Base-by-base conservation (phyloP, 1,140 invertebrate species). In the Chironomus striatipennis region DNA sequence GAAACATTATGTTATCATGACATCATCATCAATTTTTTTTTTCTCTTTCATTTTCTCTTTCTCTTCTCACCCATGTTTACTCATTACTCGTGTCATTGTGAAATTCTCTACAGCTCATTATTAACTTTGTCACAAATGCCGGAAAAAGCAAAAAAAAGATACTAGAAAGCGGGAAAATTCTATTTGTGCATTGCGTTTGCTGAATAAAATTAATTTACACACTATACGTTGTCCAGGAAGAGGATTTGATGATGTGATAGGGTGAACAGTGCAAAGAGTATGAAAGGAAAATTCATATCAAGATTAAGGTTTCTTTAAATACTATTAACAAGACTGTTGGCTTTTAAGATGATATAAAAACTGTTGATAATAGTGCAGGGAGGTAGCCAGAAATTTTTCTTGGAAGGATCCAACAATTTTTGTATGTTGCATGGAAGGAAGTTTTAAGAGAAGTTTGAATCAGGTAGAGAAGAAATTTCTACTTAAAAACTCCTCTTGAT, bases 91-190 rank as follows among this genome's bases (percentile, higher is more conserved):
- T 70, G 17, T 70, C 65, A 70, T 8, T 70, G 17, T 67, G 64
- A 21, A 18, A 70, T 70, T 70, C 10, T 70, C 65, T 21, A 70
- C 65, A 70, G 65, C 65, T 70, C 65, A 70, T 70, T 70, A 70
- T 70, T 70, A 70, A 70, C 65, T 70, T 70, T 70, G 65, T 70
- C 65, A 70, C 65, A 57, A 57, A 57, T 57, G 47, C n/a, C 47
- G 12, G 47, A n/a, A 57, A 57, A 57, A n/a, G 47, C 47, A 57
- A n/a, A 57, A 12, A 57, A 12, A 10, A 57, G 47, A 57, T 47
- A 47, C 12, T 34, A 12, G 47, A 57, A 57, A 57, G 47, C 12
- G n/a, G 5, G n/a, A 15, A 57, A 57, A 57, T 57, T 34, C 5
- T 57, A 10, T 57, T 57, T 57, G 47, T 57, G 47, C 47, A 57